Base-by-base conservation (phyloP, 2,888 invertebrate species). In the Nomada fabriciana region DNA sequence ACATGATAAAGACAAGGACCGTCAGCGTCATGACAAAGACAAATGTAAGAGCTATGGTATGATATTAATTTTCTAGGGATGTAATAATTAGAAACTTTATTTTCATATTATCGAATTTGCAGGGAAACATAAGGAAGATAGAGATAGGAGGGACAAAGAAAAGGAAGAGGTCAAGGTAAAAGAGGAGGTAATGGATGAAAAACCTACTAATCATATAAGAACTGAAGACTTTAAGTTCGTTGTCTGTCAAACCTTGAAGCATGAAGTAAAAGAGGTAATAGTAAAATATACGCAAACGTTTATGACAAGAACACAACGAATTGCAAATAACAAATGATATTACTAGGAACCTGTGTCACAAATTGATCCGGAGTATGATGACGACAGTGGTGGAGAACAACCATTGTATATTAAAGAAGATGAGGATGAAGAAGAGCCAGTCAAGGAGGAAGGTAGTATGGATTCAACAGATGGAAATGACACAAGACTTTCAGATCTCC, bases 341-440 rank as follows among this genome's bases (percentile, higher is more conserved):
- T 77, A 64, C 36, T 88, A 97, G 93, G 96, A 97, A 61, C 96
- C 96, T 90, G 96, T 96, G 88, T 94, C 95, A 60, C 93, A 94
- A 68, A 94, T 95, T 83, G 95, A 96, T 87, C 94, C 95, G 20
- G 93, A 92, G n/a, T 89, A 91, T 55, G 91, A 91, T 42, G 91
- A 93, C 25, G 93, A 93, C 47, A 94, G 94, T 43, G 91, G 93
- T 29, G 95, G 95, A 89, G 95, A 95, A 88, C 95, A 95, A 89
- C 95, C 95, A 20, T 92, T 95, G 5, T 94, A 94, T 20, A 95
- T 95, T 94, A 90, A 95, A 57, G 94, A 94, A 80, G 93, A 93
- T 9, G 92, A 92, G 4, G 94, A 94, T 18, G 94, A 94, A 15
- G 94, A 94, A 59, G 93, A 92, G 77, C 90, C 91, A 11, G 55